Conservation (phyloP, 2,113 vertebrate species). For the Shinisaurus crocodilurus region DNA sequence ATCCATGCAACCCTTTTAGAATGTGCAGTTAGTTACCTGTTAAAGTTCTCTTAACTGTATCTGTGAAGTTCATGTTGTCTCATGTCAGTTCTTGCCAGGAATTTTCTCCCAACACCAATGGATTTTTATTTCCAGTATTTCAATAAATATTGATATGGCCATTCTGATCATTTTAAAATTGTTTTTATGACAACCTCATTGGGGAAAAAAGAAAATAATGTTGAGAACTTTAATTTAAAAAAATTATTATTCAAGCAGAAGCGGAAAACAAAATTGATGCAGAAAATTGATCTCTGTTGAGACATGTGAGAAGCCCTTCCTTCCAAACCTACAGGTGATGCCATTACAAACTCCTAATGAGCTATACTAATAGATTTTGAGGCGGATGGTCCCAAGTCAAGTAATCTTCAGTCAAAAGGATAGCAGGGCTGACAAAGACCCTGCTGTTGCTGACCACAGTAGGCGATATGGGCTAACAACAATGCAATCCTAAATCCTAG, state of each 20-base stretch:
- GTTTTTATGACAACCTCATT: slow-evolving; percentile 64
- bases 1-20: slow-evolving; percentile 69
- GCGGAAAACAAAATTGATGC: not conserved
- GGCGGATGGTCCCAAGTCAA: not conserved
- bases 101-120: slow-evolving; percentile 82
- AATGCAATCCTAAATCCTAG: no score
- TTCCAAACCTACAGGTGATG: not conserved
- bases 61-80: slow-evolving; percentile 79
- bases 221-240: slow-evolving; percentile 16
- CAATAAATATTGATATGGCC: slow-evolving; percentile 91
- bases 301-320: not conserved
- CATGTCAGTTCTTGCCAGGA: slow-evolving; percentile 79
- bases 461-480: not conserved
- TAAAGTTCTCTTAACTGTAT: slow-evolving; percentile 78
- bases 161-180: slow-evolving; percentile 69
- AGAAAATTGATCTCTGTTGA: not conserved
- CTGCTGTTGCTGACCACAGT: not conserved
- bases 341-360: not conserved
- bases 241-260: not conserved
- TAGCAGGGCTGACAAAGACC: not conserved
- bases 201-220: not conserved
- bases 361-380: not conserved
- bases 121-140: slow-evolving; percentile 85
- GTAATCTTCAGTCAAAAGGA: not conserved
- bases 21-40: slow-evolving; percentile 76